Evolutionary conservation across 2,888 invertebrate genomes (phyloP), one percentile per base, ranked within the genome.

Genomic region (Proisotoma minuta): DNA sequence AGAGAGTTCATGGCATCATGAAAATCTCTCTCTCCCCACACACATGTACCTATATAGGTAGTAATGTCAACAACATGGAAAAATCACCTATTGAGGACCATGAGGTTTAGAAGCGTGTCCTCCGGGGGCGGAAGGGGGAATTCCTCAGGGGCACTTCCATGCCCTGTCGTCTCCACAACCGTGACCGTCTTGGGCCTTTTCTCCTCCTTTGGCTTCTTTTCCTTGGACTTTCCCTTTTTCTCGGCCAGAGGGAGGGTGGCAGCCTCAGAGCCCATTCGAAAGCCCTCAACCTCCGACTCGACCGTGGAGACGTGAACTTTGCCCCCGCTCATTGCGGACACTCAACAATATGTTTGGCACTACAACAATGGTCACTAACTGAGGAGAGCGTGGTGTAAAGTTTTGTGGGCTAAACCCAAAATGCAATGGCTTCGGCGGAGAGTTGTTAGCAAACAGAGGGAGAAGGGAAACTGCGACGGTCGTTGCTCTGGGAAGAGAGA

Each of bases 261-360:
- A 43, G 74, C 73, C 59, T 74, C 74, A 49, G 73, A 72, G 57
- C 71, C 71, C 63, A 72, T 70, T 62, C 72, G 72, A 60, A 73
- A 73, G 57, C 79, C 79, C 75, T 88, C 87, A 72, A 88, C 84
- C 80, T 91, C 91, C 76, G 89, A 84, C 80, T 91, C 90, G 75
- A 91, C 91, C 64, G 91, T 91, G 74, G 91, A 87, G 79, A 91
- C 89, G 83, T 90, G 91, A 80, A 90, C 87, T 81, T 91, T n/a
- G n/a, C n/a, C n/a, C n/a, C 75, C 75, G 49, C 74, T 75, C 74
- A 74, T 75, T n/a, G n/a, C n/a, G n/a, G n/a, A n/a, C n/a, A n/a
- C n/a, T n/a, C n/a, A n/a, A n/a, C n/a, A n/a, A n/a, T n/a, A 43
- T 40, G 56, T 40, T 40, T 40, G 43, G 34, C 43, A 26, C 28